Conservation (phyloP, 2,888 invertebrate species). For the Plagodis dolabraria region DNA sequence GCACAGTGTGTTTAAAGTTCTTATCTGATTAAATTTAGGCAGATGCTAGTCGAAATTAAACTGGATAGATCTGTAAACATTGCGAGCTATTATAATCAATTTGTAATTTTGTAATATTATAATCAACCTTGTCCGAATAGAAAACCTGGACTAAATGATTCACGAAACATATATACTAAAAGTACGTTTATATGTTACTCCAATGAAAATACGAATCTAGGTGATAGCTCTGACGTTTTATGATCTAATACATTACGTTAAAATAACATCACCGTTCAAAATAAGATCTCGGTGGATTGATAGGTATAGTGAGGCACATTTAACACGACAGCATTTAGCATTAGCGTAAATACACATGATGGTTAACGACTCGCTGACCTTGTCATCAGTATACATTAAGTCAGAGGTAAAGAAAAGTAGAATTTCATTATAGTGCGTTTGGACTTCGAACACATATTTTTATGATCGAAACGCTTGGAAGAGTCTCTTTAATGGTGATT, state of each 20-base stretch:
- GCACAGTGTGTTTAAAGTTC: constrained; percentile 42
- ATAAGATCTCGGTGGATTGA: constrained; percentile 9
- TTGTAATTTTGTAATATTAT: too few species aligned
- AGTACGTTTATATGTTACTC: constrained; percentile 65
- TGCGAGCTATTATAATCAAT: too few species aligned
- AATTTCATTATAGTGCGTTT: constrained; percentile 17
- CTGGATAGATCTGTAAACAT: constrained; percentile 54
- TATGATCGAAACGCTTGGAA: not conserved
- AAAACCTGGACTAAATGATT: constrained; percentile 63
- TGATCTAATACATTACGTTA: constrained; percentile 37
- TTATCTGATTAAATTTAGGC: constrained; percentile 49
- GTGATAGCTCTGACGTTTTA: constrained; percentile 37
- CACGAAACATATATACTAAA: constrained; percentile 42
- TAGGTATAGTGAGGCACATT: constrained; percentile 9
- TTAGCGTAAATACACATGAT: constrained; percentile 25
- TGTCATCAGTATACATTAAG: constrained; percentile 26
- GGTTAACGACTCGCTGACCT: constrained; percentile 44
- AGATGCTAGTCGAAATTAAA: constrained; percentile 46
- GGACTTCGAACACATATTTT: not conserved
- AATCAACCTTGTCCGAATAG: constrained; percentile 70
- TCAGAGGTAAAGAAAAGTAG: constrained; percentile 19
- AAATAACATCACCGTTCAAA: constrained; percentile 22
- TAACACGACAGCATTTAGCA: constrained; percentile 16
- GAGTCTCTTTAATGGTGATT: constrained; percentile 48
- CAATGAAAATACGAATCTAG: constrained; percentile 40